Conservation (phyloP, 2,888 invertebrate genomes). For the Dasypogon diadema region DNA sequence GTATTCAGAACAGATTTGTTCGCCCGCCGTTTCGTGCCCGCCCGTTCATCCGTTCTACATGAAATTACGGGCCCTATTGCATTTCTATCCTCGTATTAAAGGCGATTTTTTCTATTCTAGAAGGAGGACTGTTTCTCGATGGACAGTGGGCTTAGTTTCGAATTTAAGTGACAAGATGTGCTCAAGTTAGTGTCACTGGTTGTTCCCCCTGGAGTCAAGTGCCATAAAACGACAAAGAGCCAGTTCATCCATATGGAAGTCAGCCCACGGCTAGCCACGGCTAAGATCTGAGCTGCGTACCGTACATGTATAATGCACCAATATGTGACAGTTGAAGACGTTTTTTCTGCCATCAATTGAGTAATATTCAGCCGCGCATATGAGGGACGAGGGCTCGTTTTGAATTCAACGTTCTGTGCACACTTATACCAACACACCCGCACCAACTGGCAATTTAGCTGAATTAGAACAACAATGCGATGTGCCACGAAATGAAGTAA, state of each 20-base stretch:
- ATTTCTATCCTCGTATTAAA: not conserved
- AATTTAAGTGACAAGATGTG: not conserved
- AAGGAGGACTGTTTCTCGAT: not conserved
- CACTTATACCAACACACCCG: constrained; percentile 13
- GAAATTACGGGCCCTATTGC: not conserved
- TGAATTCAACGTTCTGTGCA: not conserved
- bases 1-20: constrained; percentile 51
- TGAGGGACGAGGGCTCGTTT: constrained; percentile 34
- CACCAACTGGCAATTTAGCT: constrained; percentile 50
- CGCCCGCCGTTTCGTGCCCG: not conserved
- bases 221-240: constrained; percentile 19
- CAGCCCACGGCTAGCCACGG: constrained; percentile 2
- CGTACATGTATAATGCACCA: constrained; percentile 37
- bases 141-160: not conserved
- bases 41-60: not conserved
- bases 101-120: not conserved
- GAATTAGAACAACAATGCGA: constrained; percentile 55
- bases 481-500: constrained; percentile 52
- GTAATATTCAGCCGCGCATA: constrained; percentile 27
- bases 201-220: constrained; percentile 30
- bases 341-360: constrained; percentile 52
- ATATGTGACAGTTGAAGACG: constrained; percentile 52
- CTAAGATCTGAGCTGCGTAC: not conserved
- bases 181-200: constrained; percentile 27
- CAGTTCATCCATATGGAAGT: constrained; percentile 26